Evolutionary conservation across 2,888 invertebrate species (phyloP).

Genomic region (Parelbella ahira): DNA sequence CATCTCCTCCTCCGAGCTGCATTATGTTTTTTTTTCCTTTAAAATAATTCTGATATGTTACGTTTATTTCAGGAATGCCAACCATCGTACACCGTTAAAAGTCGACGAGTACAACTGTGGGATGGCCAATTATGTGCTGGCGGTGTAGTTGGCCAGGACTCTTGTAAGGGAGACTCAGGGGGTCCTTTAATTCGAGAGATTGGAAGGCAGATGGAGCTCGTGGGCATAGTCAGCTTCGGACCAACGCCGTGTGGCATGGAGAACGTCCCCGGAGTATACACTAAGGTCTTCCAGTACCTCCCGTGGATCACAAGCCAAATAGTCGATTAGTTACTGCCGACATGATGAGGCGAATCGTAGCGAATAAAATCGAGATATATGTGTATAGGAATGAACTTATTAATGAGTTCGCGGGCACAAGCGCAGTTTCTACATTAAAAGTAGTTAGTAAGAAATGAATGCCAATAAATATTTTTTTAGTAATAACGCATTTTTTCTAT

Average conservation of each 20-base stretch:
- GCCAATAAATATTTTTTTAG: too few species aligned
- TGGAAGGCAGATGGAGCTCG: constrained; percentile 16
- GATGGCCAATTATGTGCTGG: constrained; percentile 9
- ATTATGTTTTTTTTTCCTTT: too few species aligned
- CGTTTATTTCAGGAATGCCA: constrained; percentile 46
- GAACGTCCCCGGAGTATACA: constrained; percentile 31
- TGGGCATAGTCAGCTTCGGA: constrained; percentile 33
- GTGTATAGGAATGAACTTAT: too few species aligned
- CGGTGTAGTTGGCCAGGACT: background rate
- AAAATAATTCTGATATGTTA: too few species aligned
- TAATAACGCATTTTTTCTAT: too few species aligned
- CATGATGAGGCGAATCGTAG: too few species aligned
- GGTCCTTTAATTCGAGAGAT: constrained; percentile 75
- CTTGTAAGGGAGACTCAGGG: constrained; percentile 79
- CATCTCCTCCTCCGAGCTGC: too few species aligned
- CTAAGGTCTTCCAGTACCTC: constrained; percentile 30
- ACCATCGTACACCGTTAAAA: constrained; percentile 33
- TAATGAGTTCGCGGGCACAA: too few species aligned
- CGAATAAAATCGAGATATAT: too few species aligned
- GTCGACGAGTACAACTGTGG: constrained; percentile 29
- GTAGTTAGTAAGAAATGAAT: too few species aligned
- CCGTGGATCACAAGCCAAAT: constrained; percentile 57
- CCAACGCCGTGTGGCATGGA: constrained; percentile 26
- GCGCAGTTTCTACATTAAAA: too few species aligned
- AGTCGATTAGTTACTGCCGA: background rate